Base-by-base conservation (phyloP, 1,140 invertebrate genomes). In the Apocrypta bakeri region DNA sequence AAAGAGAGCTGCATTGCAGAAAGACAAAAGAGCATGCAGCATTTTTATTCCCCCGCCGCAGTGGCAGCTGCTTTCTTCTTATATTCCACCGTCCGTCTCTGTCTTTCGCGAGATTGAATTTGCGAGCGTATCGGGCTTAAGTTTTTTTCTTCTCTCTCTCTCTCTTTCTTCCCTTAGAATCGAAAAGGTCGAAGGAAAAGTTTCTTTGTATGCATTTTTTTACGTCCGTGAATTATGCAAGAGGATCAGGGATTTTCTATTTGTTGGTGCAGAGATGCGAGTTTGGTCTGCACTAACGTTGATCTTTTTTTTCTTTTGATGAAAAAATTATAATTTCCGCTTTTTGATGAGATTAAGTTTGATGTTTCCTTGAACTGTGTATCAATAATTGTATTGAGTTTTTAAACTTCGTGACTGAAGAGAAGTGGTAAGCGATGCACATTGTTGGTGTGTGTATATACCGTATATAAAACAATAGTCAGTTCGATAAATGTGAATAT, bases 91-190 rank as follows among this genome's bases (percentile, higher is more conserved):
- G 24, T 66, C 63, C 27, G 24, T 25, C 37, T 25, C 37, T 48
- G 37, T 40, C 40, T 33, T 42, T 74, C 72, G 24, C 25, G 72
- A 48, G 42, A 74, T 74, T 74, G 42, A 74, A 74, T 74, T 74
- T 17, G 33, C 72, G 72, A 74, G 33, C 72, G 72, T 33, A 48
- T 66, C 63, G 27, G 27, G 25, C 63, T 66, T 27, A 66, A 66
- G 63, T 66, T 66, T 27, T 66, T 27, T 29, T 9, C 33, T 9
- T 37, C 33, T 9, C 9, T 9, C 33, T 37, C 33, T 2, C 33
- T 37, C 33, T 37, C 33, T 37, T 37, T 37, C 33, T 37, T 9
- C 33, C 33, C n/a, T n/a, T n/a, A n/a, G n/a, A n/a, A n/a, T 37
- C 33, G 3, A 37, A 37, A 37, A 9, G 9, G 33, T 37, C 9